These are phyloP conservation scores for Trissonchulus latispiculum DNA, from an alignment of 2,888 invertebrate species.

Conservation along the genomic window DNA sequence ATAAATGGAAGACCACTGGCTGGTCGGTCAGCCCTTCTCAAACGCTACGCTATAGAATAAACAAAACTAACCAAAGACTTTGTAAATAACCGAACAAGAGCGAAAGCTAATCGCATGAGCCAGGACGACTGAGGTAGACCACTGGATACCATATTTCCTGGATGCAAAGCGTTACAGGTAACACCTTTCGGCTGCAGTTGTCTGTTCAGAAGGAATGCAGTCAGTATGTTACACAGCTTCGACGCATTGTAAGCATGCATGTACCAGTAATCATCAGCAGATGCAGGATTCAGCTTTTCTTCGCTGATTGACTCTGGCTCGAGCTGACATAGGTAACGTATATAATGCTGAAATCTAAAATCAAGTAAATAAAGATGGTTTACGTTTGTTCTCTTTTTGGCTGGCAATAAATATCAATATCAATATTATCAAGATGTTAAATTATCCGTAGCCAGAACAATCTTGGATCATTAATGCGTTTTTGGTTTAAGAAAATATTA, in stretches of 20 bases:
- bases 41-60: no score
- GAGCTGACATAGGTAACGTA: no score
- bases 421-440: no score
- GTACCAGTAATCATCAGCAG: slow-evolving; percentile 59
- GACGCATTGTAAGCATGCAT: slow-evolving; percentile 82
- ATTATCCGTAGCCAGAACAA: no score
- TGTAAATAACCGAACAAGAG: slow-evolving; percentile 78
- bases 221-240: slow-evolving; percentile 75
- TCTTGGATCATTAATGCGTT: no score
- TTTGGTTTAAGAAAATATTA: no score
- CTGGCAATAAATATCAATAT: no score
- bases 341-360: no score
- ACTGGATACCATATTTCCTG: slow-evolving; percentile 78
- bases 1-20: no score
- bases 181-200: slow-evolving; percentile 60
- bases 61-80: slow-evolving; percentile 69
- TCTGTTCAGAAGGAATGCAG: slow-evolving; percentile 64
- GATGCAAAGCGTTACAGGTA: slow-evolving; percentile 74
- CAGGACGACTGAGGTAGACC: slow-evolving; percentile 47
- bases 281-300: slow-evolving; percentile 57
- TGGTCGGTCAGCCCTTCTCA: no score
- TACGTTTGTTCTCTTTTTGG: no score
- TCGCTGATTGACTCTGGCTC: slow-evolving; percentile 44
- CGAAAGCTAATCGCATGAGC: slow-evolving; percentile 65
- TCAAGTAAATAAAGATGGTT: no score